Conservation (phyloP, 1,140 invertebrate genomes). For the Octopus bimaculoides region DNA sequence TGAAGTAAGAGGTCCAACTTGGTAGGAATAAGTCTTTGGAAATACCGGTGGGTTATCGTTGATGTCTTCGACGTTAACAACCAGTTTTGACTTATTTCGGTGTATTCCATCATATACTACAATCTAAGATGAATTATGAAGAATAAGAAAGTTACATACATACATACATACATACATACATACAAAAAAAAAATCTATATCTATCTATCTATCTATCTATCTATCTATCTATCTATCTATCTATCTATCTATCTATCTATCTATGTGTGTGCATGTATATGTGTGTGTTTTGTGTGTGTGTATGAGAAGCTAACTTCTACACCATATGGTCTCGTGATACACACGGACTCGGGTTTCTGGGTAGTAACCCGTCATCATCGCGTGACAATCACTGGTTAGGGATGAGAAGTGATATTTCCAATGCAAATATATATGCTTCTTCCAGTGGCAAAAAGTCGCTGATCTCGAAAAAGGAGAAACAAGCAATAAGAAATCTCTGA, state of each 20-base stretch:
- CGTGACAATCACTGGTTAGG: no score
- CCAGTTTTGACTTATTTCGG: background rate
- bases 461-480: no score
- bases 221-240: background rate
- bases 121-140: background rate
- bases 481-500: no score
- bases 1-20: background rate
- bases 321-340: no score
- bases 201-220: background rate
- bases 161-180: background rate
- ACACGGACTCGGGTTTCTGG: no score
- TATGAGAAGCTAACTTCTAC: no score
- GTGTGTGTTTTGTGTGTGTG: background rate
- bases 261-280: background rate
- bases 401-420: no score
- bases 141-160: background rate
- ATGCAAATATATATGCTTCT: no score
- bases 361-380: no score
- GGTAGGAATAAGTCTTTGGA: background rate
- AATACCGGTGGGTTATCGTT: slow-evolving; percentile 10
- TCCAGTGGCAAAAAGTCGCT: no score
- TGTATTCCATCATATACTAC: slow-evolving; percentile 4
- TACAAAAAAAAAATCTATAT: background rate
- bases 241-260: background rate
- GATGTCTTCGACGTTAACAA: slow-evolving; percentile 4